Evolutionary conservation across 2,797 vertebrate genomes (phyloP).

Genomic region (Epinephelus malabaricus): DNA sequence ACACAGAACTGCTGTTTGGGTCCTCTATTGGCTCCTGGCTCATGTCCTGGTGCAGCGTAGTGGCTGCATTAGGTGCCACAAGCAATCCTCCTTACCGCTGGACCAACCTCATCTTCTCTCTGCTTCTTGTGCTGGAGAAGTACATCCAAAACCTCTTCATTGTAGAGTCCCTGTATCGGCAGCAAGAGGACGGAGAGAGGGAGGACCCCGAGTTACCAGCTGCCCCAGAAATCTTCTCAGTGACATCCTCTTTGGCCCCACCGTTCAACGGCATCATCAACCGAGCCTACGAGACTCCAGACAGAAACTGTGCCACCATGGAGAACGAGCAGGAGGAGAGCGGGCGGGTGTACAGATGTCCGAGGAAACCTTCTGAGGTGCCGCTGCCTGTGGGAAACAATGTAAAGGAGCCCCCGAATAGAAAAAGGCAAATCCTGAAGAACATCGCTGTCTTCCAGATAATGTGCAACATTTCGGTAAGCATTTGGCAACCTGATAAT

Average conservation of each 20-base stretch:
- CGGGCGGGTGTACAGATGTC: slow-evolving; percentile 68
- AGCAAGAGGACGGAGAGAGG: slow-evolving; percentile 72
- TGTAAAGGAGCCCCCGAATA: slow-evolving; percentile 49
- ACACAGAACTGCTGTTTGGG: slow-evolving; percentile 92
- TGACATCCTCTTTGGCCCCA: slow-evolving; percentile 83
- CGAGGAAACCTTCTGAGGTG: slow-evolving; percentile 67
- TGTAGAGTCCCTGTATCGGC: slow-evolving; percentile 92
- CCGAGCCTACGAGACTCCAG: slow-evolving; percentile 71
- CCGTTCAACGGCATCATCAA: slow-evolving; percentile 86
- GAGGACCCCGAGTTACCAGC: slow-evolving; percentile 71
- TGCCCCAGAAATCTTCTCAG: slow-evolving; percentile 86
- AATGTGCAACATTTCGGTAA: slow-evolving; percentile 97
- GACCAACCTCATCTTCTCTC: slow-evolving; percentile 91
- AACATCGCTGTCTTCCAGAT: slow-evolving; percentile 94
- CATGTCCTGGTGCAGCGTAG: slow-evolving; percentile 95
- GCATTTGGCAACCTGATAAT: slow-evolving; percentile 27
- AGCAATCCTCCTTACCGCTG: slow-evolving; percentile 88
- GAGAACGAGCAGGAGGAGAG: slow-evolving; percentile 72
- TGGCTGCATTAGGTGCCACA: slow-evolving; percentile 87
- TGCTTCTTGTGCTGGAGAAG: slow-evolving; percentile 94
- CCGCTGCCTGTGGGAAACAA: slow-evolving; percentile 59
- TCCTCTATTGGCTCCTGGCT: slow-evolving; percentile 95
- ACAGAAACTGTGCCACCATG: slow-evolving; percentile 58
- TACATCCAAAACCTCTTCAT: slow-evolving; percentile 97
- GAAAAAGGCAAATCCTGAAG: slow-evolving; percentile 90